Evolutionary conservation across 1,140 invertebrate species (phyloP), one percentile per base, ranked within the genome.

Genomic region (Drosophila yakuba): DNA sequence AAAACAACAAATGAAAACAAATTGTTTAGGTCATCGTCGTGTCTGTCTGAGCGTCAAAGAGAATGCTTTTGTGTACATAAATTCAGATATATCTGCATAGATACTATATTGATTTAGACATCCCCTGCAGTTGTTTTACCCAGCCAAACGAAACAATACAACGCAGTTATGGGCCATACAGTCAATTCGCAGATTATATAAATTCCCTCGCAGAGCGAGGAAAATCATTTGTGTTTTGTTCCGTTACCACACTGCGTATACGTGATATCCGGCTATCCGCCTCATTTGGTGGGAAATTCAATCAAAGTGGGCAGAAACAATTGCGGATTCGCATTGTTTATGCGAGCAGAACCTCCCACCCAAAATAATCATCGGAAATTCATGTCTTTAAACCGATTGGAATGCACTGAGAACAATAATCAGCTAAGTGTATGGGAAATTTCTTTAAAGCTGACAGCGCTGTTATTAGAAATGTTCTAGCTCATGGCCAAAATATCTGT

Each of bases 1-100:
- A 88, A 75, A 68, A 82, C 68, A 79, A 88, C 48, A 82, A 86
- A 83, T 78, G 61, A 88, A 75, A 79, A 86, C 79, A 88, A 88
- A 67, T 88, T 88, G 83, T 89, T 88, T 88, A 79, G 83, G 73
- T 89, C 80, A 73, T 76, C 72, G 79, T 80, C 62, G 67, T 63
- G 47, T 56, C 61, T 66, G 38, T 39, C 38, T 39, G 38, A 39
- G 38, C 11, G 38, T 32, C 43, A 39, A 10, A 41, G 36, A 61
- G 63, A 35, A 48, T 64, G 47, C 45, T 52, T 52, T 67, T 17
- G 17, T 52, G 63, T 15, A 17, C 25, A 32, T 35, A 32, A 32
- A 32, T 32, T 32, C 32, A 25, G 45, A 47, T 51, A 51, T 68
- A 68, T 68, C 36, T 66, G 36, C 36, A 25, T 11, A 44, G 32